phyloP scores from a whole-genome alignment of 2,797 vertebrate genomes.

The Paguma larvata region DNA sequence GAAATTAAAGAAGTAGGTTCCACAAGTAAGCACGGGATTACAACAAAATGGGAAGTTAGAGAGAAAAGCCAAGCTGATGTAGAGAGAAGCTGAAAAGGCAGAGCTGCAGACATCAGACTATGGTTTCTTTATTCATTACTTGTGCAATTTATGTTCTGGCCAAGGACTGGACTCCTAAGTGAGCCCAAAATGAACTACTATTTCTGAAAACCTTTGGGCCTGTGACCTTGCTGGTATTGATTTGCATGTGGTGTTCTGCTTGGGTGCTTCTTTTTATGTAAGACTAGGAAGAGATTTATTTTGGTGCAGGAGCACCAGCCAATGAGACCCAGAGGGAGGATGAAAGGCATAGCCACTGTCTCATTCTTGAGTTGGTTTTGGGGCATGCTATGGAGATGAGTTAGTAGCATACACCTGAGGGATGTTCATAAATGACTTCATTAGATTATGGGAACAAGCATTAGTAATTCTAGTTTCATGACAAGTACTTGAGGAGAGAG shows the following conservation, averaged over 20 bases:
- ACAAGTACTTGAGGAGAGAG: neutral
- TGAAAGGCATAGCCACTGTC: neutral
- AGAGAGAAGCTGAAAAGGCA: neutral
- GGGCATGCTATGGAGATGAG: neutral
- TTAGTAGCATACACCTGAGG: neutral
- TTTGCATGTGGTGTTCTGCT: constrained; percentile 36
- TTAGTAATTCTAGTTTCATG: neutral
- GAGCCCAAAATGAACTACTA: neutral
- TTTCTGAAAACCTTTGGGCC: neutral
- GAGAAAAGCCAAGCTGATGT: neutral
- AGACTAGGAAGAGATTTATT: constrained; percentile 10
- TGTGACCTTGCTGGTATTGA: constrained; percentile 7
- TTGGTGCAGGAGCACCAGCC: neutral
- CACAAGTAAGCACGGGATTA: neutral
- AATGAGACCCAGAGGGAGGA: neutral
- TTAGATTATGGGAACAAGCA: neutral
- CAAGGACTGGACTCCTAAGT: neutral
- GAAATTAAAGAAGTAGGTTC: neutral
- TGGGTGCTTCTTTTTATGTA: constrained; percentile 28
- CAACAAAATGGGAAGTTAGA: neutral
- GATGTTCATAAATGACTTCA: constrained; percentile 15
- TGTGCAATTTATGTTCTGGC: neutral
- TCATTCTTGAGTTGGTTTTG: neutral
- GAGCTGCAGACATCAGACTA: neutral
- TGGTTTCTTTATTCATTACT: neutral